Percentiles rank a stretch among this genome's conserved stretches.
phyloP scores from a whole-genome alignment of 2,888 invertebrate genomes.

The Crioceris asparagi region DNA sequence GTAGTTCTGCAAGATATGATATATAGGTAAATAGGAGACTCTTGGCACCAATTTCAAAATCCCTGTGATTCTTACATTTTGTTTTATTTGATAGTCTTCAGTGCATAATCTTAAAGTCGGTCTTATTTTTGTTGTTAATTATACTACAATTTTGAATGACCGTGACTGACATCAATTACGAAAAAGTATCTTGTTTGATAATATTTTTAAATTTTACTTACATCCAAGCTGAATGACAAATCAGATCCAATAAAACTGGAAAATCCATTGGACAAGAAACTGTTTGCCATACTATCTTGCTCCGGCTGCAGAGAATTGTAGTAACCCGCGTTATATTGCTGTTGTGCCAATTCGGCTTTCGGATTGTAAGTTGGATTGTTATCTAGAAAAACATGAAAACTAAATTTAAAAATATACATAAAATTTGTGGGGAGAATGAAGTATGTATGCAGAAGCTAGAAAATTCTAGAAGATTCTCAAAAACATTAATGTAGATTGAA shows the following conservation, averaged over 20 bases:
- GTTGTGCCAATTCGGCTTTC: conserved; percentile 13
- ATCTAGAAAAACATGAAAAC: background rate
- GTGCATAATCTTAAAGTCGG: too few species aligned
- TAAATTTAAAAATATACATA: background rate
- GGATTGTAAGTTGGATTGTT: conserved; percentile 12
- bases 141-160: too few species aligned
- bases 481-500: too few species aligned
- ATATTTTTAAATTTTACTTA: conserved; percentile 15
- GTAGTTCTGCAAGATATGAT: too few species aligned
- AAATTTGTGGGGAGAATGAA: background rate
- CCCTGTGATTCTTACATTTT: too few species aligned
- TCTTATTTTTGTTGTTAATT: too few species aligned
- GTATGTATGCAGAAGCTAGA: background rate
- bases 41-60: too few species aligned
- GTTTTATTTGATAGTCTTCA: too few species aligned
- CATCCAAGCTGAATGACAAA: conserved; percentile 46
- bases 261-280: conserved; percentile 41
- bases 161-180: too few species aligned
- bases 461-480: too few species aligned
- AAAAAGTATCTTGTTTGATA: conserved; percentile 2
- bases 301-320: conserved; percentile 35
- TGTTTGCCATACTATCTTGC: conserved; percentile 2
- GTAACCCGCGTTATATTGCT: conserved; percentile 34
- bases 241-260: conserved; percentile 54
- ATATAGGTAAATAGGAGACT: too few species aligned